Evolutionary conservation across 2,797 vertebrate genomes (phyloP), one percentile per base, ranked within the genome.

Genomic region (Siniperca scherzeri): DNA sequence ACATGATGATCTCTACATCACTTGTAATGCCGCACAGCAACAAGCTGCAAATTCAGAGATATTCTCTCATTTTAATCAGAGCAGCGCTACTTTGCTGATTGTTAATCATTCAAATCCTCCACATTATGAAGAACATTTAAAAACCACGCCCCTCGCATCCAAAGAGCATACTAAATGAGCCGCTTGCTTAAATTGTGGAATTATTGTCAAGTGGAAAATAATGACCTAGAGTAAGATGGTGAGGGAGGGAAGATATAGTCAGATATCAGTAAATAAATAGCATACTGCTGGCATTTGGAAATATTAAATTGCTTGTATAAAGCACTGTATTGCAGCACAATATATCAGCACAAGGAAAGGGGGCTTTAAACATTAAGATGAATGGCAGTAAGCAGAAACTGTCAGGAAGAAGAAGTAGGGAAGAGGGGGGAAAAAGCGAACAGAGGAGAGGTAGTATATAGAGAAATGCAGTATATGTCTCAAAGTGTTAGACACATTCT

Each of bases 281-380:
- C 83, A 59, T 70, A 81, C 74, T 22, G 85, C 71, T 85, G 86
- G 79, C 87, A 85, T 92, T 92, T 92, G 88, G 85, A 87, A 87
- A 92, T 93, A 93, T 92, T 90, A 93, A 94, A 94, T 86, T 82
- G 93, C 88, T 61, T 84, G 87, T 88, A 85, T 87, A 86, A 90
- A 93, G 88, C 65, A 38, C 57, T 74, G 81, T 84, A 80, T 88
- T 88, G 83, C 80, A 87, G 87, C 64, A 73, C 87, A 82, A 92
- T 94, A 90, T 85, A 93, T 94, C 91, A 91, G 76, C 25, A 70
- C n/a, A 52, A 48, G 40, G 72, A 69, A 48, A 61, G 56, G 61
- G 67, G 66, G 67, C 67, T 92, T 92, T 89, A 93, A 92, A 92
- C 86, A 89, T 91, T 81, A 90, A 90, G 89, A 94, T 75, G 90